A percentile compares a stretch with the other conserved stretches of the same genome.
Conservation (phyloP, 2,113 vertebrate species). For the Hyperoodon ampullatus region DNA sequence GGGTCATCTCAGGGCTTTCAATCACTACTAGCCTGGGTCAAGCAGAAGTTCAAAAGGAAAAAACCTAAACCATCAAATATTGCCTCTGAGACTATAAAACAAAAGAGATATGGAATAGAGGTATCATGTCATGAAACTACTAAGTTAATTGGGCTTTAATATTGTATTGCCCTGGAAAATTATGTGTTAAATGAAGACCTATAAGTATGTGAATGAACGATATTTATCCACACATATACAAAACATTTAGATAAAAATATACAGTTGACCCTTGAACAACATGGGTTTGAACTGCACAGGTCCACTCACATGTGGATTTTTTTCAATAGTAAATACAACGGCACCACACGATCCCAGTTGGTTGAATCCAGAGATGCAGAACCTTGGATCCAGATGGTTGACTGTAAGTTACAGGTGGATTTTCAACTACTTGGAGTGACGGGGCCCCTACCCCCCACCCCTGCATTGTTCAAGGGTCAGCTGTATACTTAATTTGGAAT, state of each 20-base stretch:
- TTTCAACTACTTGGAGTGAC: neutral
- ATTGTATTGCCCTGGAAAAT: neutral
- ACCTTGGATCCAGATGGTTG: neutral
- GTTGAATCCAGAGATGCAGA: neutral
- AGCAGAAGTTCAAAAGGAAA: slow-evolving; percentile 15
- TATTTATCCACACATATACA: neutral
- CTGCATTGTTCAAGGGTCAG: neutral
- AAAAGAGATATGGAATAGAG: neutral
- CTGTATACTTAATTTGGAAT: neutral
- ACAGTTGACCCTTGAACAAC: neutral
- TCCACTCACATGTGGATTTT: neutral
- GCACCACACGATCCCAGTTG: neutral
- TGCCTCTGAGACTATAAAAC: neutral
- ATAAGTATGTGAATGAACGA: neutral
- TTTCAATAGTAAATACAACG: neutral
- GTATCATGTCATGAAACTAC: neutral
- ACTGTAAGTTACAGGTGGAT: neutral
- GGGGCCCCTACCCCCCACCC: neutral
- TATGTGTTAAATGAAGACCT: slow-evolving; percentile 4
- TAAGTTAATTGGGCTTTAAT: neutral
- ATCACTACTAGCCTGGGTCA: neutral
- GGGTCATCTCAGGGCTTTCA: neutral
- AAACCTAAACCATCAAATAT: neutral
- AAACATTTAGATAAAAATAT: slow-evolving; percentile 34
- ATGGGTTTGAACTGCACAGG: neutral